These are phyloP conservation scores for Lycophotia porphyrea DNA, from an alignment of 2,888 invertebrate genomes.

Conservation along the genomic window DNA sequence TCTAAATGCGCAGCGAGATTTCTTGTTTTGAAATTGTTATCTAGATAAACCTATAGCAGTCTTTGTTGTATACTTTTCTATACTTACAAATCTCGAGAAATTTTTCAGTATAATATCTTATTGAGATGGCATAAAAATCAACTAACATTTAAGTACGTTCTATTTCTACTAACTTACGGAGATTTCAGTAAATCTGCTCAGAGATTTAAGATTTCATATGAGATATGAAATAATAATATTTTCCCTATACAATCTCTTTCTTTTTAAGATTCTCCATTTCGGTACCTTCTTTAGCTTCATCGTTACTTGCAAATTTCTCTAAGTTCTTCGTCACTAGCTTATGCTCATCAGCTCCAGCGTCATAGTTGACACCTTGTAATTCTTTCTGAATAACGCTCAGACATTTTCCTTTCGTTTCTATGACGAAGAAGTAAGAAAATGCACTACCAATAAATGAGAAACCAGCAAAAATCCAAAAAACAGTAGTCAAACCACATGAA, in stretches of 20 bases:
- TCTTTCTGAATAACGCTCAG: constrained; percentile 87
- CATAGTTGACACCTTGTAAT: constrained; percentile 75
- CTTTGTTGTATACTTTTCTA: constrained; percentile 14
- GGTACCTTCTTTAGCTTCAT: constrained; percentile 38
- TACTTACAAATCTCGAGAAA: constrained; percentile 2
- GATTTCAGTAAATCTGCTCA: not conserved
- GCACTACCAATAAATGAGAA: constrained; percentile 82
- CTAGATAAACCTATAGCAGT: constrained; percentile 33
- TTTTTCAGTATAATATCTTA: not conserved
- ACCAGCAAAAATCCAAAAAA: constrained; percentile 85
- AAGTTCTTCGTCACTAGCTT: constrained; percentile 2
- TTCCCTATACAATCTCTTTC: constrained; percentile 25
- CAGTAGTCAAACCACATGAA: constrained; percentile 79
- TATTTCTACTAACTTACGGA: not conserved
- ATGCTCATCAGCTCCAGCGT: constrained; percentile 17
- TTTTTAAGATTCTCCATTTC: constrained; percentile 61
- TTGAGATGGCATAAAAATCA: not conserved
- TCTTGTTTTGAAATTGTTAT: not conserved
- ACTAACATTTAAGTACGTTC: not conserved
- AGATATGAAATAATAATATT: not conserved
- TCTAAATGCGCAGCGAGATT: constrained; percentile 42
- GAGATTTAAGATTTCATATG: not conserved
- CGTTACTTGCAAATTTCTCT: constrained; percentile 20
- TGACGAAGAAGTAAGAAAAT: constrained; percentile 82
- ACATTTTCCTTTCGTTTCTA: constrained; percentile 89